A percentile compares a stretch with the other conserved stretches of the same genome.
These are phyloP conservation scores for Cyclura pinguis DNA, from an alignment of 2,797 vertebrate genomes.

Conservation along the genomic window DNA sequence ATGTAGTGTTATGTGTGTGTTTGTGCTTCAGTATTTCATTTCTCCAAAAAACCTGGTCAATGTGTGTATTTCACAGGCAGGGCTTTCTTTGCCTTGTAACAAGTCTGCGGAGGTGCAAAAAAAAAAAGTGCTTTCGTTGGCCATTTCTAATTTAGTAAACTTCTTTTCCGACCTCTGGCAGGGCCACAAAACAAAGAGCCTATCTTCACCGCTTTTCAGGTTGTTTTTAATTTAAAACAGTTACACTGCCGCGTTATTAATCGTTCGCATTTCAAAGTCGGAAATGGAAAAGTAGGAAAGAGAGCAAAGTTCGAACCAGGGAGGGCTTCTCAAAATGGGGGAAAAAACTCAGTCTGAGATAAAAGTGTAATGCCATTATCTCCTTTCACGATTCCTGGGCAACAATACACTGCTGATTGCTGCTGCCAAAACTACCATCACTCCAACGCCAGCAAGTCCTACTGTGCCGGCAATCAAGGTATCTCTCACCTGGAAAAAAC, in stretches of 20 bases:
- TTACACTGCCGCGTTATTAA: neutral
- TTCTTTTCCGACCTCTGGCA: neutral
- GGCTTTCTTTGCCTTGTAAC: no score
- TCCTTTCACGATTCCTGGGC: neutral
- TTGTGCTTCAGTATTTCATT: no score
- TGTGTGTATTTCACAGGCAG: neutral
- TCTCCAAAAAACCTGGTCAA: no score
- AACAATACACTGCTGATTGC: neutral
- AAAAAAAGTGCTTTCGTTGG: neutral
- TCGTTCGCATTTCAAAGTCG: neutral
- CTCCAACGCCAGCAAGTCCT: neutral
- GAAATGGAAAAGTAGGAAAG: neutral
- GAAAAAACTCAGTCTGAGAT: no score
- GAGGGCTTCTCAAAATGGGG: neutral
- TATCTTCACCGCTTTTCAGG: neutral
- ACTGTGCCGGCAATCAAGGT: neutral
- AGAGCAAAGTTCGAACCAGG: no score
- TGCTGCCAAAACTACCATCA: neutral
- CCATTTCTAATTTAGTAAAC: neutral
- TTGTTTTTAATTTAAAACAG: neutral
- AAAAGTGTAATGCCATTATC: neutral
- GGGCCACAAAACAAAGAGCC: neutral
- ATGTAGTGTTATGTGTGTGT: no score
- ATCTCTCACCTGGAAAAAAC: constrained; percentile 12
- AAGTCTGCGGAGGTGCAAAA: neutral